A percentile compares a stretch with the other conserved stretches of the same genome.
phyloP scores from a whole-genome alignment of 2,797 vertebrate species.

The Enteromius unitaeniatus region DNA sequence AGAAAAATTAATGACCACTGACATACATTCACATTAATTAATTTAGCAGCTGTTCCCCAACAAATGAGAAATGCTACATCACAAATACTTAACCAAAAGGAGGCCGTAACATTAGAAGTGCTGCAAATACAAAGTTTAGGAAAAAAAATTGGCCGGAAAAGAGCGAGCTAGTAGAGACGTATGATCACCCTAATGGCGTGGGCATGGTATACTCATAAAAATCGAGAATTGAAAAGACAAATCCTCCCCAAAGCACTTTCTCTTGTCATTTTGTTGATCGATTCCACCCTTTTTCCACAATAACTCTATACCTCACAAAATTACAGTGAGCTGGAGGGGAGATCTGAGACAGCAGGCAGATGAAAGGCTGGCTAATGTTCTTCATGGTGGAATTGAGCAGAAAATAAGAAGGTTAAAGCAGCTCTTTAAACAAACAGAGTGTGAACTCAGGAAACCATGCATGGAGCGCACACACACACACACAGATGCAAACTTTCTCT shows the following conservation, averaged over 20 bases:
- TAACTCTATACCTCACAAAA: slow-evolving; percentile 29
- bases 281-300: slow-evolving; percentile 21
- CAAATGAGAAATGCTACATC: not conserved
- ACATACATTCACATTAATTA: slow-evolving; percentile 9
- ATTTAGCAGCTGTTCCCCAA: slow-evolving; percentile 23
- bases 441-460: slow-evolving; percentile 69
- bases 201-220: slow-evolving; percentile 40
- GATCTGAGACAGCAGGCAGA: slow-evolving; percentile 66
- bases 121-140: not conserved
- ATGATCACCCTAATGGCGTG: not conserved
- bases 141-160: not conserved
- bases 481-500: not conserved
- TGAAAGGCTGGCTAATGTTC: slow-evolving; percentile 73
- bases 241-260: slow-evolving; percentile 51
- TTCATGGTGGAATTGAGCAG: slow-evolving; percentile 75
- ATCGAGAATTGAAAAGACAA: slow-evolving; percentile 21
- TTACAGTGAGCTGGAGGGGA: slow-evolving; percentile 7
- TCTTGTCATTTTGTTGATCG: slow-evolving; percentile 35
- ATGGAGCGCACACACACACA: slow-evolving; percentile 18
- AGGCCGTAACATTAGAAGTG: not conserved
- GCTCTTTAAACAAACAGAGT: slow-evolving; percentile 75
- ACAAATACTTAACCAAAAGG: not conserved
- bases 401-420: slow-evolving; percentile 75
- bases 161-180: not conserved
- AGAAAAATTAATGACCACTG: not conserved